Base-by-base conservation (phyloP, 1,140 invertebrate species). In the Drosophila prosaltans region DNA sequence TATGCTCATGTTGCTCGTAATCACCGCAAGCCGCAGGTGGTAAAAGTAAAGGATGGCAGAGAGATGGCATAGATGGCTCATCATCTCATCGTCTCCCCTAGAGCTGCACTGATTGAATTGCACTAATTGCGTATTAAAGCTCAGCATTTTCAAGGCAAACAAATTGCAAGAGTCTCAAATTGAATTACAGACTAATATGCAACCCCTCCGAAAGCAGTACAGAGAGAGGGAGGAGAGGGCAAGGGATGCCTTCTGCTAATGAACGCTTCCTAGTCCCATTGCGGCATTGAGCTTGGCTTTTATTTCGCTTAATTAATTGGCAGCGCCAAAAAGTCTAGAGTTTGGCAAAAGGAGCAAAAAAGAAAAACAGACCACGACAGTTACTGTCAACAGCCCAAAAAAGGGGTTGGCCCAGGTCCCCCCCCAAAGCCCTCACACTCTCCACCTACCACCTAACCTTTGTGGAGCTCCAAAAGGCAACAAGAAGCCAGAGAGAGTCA, bases 221-320 rank as follows among this genome's bases (percentile, higher is more conserved):
- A 45, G 4, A 26, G 21, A 26, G 45, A 51, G 21, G 3, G 45
- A 26, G 45, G 41, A 30, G 28, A 30, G 11, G 11, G 41, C 11
- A 0, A 51, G 21, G 26, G 45, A 10, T 16, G 21, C 6, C 32
- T 36, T 36, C 67, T 76, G 78, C 79, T 78, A 85, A 81, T 86
- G 78, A 76, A 86, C 61, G 67, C 68, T 72, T 16, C 61, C 28
- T 30, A 69, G 65, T 70, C 81, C 81, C 55, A 55, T 55, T 57
- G 58, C 65, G 59, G 73, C 21, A 67, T 80, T 88, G 16, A 16
- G 77, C 78, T 77, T 78, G 77, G 80, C 88, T 83, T 83, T 90
- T 90, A 90, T 90, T 91, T 90, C 77, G 86, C 80, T 90, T 90
- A 90, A 90, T 90, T 90, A 90, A 90, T 91, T 90, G 86, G 86